Evolutionary conservation across 2,113 vertebrate species (phyloP).

Genomic region (Paracanthobrama guichenoti): DNA sequence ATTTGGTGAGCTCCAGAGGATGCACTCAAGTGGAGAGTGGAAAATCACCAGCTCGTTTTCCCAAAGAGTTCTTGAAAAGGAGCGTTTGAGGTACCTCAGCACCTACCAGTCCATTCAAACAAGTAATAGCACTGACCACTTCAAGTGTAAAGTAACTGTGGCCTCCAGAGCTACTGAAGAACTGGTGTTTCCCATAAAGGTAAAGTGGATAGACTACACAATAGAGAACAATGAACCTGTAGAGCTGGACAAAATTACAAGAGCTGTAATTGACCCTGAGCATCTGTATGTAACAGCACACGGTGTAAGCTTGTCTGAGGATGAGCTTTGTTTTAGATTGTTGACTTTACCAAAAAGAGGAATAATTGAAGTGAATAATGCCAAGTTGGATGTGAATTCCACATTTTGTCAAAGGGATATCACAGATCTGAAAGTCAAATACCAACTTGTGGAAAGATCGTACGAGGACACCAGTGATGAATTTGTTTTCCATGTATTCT

Average conservation of each 20-base stretch:
- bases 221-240: conserved; percentile 77
- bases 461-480: conserved; percentile 75
- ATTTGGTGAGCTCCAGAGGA: conserved; percentile 83
- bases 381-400: conserved; percentile 74
- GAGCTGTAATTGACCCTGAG: conserved; percentile 74
- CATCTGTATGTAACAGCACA: conserved; percentile 74
- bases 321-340: conserved; percentile 80
- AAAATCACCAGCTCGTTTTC: conserved; percentile 79
- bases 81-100: conserved; percentile 77
- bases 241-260: conserved; percentile 78
- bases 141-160: conserved; percentile 84
- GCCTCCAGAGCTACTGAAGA: conserved; percentile 76
- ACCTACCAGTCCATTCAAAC: conserved; percentile 80
- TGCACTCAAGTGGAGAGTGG: conserved; percentile 79
- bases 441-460: conserved; percentile 76
- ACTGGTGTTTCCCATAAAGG: conserved; percentile 75
- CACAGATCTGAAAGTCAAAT: conserved; percentile 76
- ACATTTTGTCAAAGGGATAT: conserved; percentile 84
- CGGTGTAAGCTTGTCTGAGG: conserved; percentile 71
- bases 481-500: conserved; percentile 83
- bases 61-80: conserved; percentile 78
- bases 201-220: conserved; percentile 81
- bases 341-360: conserved; percentile 82
- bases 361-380: conserved; percentile 76
- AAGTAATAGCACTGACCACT: conserved; percentile 76